Evolutionary conservation across 2,113 vertebrate genomes (phyloP).

Genomic region (Grammomys dolichurus): DNA sequence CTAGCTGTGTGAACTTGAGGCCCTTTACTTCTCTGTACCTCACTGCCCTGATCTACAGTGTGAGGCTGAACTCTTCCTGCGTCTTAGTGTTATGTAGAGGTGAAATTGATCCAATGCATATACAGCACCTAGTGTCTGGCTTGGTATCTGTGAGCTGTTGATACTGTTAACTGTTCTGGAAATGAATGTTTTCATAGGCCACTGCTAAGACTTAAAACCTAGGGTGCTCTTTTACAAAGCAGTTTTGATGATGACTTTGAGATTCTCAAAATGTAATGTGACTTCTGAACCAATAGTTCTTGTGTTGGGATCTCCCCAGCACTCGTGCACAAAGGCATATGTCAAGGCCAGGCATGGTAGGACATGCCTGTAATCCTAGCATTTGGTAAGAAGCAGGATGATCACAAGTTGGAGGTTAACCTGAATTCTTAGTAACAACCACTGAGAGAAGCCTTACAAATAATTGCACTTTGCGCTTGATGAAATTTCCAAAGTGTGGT

Average conservation of each 20-base stretch:
- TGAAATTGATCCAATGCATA: not conserved
- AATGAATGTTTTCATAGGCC: not conserved
- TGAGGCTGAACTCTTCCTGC: not conserved
- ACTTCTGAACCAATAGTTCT: not conserved
- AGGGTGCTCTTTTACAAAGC: not conserved
- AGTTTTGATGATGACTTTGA: slow-evolving; percentile 8
- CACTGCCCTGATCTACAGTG: not conserved
- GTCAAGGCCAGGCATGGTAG: not conserved
- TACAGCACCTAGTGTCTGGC: not conserved
- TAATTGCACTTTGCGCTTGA: not conserved
- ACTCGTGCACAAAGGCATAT: not conserved
- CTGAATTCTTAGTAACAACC: not conserved
- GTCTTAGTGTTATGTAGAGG: not conserved
- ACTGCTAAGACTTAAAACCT: not conserved
- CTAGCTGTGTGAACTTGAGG: not conserved
- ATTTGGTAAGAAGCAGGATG: not conserved
- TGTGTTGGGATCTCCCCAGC: not conserved
- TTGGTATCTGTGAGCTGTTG: not conserved
- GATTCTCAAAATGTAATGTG: not conserved
- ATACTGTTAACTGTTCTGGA: not conserved
- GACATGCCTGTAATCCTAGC: no score
- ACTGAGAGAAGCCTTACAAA: slow-evolving; percentile 8
- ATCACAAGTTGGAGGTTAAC: not conserved
- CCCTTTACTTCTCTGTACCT: not conserved
- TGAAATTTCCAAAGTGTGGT: slow-evolving; percentile 2